phyloP scores from a whole-genome alignment of 1,140 invertebrate genomes.

The Phymastichus coffea region DNA sequence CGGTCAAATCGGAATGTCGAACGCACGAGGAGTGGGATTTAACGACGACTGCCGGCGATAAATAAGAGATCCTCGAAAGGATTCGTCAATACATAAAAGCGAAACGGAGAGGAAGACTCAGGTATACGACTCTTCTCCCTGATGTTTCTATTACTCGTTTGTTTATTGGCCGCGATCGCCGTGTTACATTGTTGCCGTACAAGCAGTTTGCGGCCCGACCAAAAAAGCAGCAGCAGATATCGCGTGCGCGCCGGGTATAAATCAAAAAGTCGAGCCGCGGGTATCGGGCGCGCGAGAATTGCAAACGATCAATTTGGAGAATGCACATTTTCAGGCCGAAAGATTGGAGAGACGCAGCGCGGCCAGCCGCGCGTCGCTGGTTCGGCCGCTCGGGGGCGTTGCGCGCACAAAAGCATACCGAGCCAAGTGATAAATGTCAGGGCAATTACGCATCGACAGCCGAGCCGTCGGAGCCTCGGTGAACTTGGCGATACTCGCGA shows the following conservation, averaged over 20 bases:
- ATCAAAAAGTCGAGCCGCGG: too few relatives aligned
- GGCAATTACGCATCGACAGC: slow-evolving; percentile 38
- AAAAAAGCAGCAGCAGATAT: too few relatives aligned
- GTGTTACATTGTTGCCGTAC: too few relatives aligned
- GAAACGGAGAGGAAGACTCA: too few relatives aligned
- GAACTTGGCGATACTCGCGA: too few relatives aligned
- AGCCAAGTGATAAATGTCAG: slow-evolving; percentile 31
- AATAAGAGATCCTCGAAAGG: slow-evolving; percentile 15
- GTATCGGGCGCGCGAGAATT: slow-evolving; percentile 1
- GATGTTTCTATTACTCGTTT: too few relatives aligned
- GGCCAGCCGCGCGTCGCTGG: neutral
- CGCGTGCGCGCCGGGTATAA: neutral
- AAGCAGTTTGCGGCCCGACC: too few relatives aligned
- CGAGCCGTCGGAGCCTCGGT: neutral
- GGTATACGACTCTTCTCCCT: too few relatives aligned
- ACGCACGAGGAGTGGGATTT: too few relatives aligned
- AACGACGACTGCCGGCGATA: neutral
- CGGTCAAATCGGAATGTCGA: too few relatives aligned
- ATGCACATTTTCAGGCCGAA: slow-evolving; percentile 4
- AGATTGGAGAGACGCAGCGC: slow-evolving; percentile 11
- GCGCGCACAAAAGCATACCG: slow-evolving; percentile 19
- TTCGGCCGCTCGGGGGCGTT: neutral
- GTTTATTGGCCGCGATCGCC: too few relatives aligned
- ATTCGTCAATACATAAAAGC: too few relatives aligned
- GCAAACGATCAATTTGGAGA: slow-evolving; percentile 18